Conservation (phyloP, 2,113 vertebrate species). For the Oxyura jamaicensis region DNA sequence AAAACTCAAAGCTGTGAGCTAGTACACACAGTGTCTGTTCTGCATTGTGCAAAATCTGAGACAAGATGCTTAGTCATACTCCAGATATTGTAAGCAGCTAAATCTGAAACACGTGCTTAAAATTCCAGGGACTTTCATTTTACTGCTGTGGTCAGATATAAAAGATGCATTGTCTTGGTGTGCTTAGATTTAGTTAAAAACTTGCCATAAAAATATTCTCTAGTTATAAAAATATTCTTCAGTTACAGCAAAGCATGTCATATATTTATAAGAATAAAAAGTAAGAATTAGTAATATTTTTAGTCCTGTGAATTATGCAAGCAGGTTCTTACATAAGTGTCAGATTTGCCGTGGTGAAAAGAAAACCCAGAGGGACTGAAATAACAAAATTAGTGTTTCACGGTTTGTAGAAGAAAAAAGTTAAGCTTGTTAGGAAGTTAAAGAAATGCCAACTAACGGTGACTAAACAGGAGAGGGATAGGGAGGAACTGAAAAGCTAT, state of each 20-base stretch:
- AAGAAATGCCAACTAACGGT: neutral
- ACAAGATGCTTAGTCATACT: conserved; percentile 75
- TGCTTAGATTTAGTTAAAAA: conserved; percentile 38
- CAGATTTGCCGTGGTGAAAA: neutral
- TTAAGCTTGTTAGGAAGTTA: neutral
- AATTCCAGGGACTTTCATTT: conserved; percentile 70
- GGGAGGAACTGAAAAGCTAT: neutral
- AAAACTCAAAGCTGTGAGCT: neutral
- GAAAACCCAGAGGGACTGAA: neutral
- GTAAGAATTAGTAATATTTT: neutral
- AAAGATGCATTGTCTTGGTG: conserved; percentile 54
- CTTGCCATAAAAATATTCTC: neutral
- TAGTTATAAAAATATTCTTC: neutral
- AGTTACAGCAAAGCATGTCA: neutral
- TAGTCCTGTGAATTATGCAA: neutral
- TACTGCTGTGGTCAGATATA: conserved; percentile 43
- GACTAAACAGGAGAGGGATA: neutral
- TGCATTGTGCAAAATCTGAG: conserved; percentile 25
- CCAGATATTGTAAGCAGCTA: conserved; percentile 60
- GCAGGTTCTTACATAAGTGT: neutral
- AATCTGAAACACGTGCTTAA: conserved; percentile 69
- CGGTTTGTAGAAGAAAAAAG: neutral
- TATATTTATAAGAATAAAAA: neutral
- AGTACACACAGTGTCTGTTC: conserved; percentile 31
- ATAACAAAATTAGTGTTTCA: neutral